Conservation (phyloP, 2,888 invertebrate genomes). For the Drosophila flavopinicola region DNA sequence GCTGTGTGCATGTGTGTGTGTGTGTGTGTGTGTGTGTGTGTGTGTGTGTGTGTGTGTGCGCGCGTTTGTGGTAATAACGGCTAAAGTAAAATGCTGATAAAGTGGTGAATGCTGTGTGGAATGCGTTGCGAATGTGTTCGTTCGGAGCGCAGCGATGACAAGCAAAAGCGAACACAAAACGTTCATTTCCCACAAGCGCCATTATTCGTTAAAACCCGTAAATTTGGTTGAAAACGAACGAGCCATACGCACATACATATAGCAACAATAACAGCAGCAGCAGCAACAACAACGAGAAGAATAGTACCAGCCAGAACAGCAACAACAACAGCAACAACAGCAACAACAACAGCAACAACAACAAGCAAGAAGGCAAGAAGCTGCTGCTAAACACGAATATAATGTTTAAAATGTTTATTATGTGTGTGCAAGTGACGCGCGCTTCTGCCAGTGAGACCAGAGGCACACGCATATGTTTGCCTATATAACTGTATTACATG, state of each 20-base stretch:
- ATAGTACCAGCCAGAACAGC: no score
- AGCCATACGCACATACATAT: slow-evolving; percentile 21
- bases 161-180: slow-evolving; percentile 79
- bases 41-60: slow-evolving; percentile 8
- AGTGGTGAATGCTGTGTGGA: slow-evolving; percentile 71
- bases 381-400: slow-evolving; percentile 80
- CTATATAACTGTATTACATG: slow-evolving; percentile 61
- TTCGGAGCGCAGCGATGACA: slow-evolving; percentile 70
- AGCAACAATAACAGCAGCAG: slow-evolving; percentile 17
- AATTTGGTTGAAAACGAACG: slow-evolving; percentile 70
- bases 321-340: slow-evolving; percentile 4
- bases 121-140: slow-evolving; percentile 56
- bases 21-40: slow-evolving; percentile 14
- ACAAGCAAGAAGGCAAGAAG: slow-evolving; percentile 60
- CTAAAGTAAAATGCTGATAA: slow-evolving; percentile 77
- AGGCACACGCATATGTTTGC: slow-evolving; percentile 39
- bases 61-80: slow-evolving; percentile 67
- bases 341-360: slow-evolving; percentile 18
- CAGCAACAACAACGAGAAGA: neutral
- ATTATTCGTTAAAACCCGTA: slow-evolving; percentile 80
- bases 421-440: slow-evolving; percentile 79
- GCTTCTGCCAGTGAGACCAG: slow-evolving; percentile 33
- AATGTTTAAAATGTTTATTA: slow-evolving; percentile 79
- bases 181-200: slow-evolving; percentile 80
- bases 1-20: slow-evolving; percentile 14